phyloP scores from a whole-genome alignment of 2,888 invertebrate genomes.

The Germaria angustata region DNA sequence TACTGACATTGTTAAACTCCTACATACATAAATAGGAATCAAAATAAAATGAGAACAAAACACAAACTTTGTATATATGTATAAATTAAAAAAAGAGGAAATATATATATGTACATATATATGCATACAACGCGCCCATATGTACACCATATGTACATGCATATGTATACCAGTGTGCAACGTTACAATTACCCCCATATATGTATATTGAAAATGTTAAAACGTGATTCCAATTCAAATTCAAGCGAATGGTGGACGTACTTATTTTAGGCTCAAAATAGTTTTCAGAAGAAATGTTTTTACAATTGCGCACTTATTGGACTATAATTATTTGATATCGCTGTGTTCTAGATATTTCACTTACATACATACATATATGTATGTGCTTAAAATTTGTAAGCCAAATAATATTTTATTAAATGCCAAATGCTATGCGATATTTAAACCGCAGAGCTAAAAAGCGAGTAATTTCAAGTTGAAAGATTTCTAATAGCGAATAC shows the following conservation, averaged over 20 bases:
- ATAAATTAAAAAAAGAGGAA: not conserved
- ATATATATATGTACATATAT: not conserved
- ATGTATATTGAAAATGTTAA: not conserved
- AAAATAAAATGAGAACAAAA: conserved; percentile 19
- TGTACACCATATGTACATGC: not conserved
- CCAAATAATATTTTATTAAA: no score
- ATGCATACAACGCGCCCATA: conserved; percentile 49
- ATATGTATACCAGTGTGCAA: not conserved
- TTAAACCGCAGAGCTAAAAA: no score
- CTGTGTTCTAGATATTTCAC: no score
- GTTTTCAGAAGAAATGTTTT: conserved; percentile 10
- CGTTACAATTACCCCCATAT: conserved; percentile 57
- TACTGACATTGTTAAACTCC: conserved; percentile 36
- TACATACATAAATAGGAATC: not conserved
- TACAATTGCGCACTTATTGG: not conserved
- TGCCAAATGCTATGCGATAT: no score
- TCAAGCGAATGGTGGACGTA: conserved; percentile 12
- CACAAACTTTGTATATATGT: not conserved
- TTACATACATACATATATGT: not conserved
- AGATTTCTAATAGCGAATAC: no score
- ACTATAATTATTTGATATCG: not conserved
- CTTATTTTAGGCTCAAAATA: conserved; percentile 9
- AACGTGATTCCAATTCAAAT: conserved; percentile 60
- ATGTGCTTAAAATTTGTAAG: no score
- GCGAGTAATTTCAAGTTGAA: no score